A percentile compares a stretch with the other conserved stretches of the same genome.
phyloP scores from a whole-genome alignment of 2,888 invertebrate species.

The Ischnura elegans region DNA sequence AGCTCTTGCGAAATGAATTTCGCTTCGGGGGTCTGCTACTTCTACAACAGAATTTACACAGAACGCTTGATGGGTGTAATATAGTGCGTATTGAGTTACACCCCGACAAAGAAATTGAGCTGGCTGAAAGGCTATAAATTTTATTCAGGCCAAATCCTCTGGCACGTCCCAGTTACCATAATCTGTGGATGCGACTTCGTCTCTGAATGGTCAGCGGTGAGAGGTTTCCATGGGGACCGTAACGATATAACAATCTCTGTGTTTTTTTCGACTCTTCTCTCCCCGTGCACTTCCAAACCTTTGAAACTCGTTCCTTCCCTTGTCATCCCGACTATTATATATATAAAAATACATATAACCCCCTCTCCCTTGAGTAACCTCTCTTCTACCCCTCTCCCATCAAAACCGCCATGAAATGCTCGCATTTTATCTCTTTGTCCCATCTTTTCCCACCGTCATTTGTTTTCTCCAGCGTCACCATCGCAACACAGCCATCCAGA shows the following conservation, averaged over 20 bases:
- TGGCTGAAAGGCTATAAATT: too few species aligned
- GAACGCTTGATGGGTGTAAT: too few species aligned
- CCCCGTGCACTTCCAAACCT: background rate
- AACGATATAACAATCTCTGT: background rate
- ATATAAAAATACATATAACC: background rate
- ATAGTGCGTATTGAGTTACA: too few species aligned
- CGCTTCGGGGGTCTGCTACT: too few species aligned
- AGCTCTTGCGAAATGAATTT: too few species aligned
- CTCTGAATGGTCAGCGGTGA: background rate
- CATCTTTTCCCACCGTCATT: background rate
- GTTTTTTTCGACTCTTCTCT: background rate
- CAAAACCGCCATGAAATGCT: background rate
- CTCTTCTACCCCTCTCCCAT: too few species aligned
- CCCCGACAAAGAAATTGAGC: too few species aligned
- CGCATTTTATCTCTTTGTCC: background rate
- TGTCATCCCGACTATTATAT: background rate
- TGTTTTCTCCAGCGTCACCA: background rate
- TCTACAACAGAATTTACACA: too few species aligned
- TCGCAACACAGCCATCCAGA: background rate
- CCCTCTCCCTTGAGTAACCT: background rate
- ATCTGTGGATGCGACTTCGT: background rate
- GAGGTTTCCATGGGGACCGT: background rate
- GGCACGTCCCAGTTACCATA: too few species aligned
- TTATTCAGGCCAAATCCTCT: too few species aligned
- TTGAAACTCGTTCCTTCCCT: background rate